phyloP scores from a whole-genome alignment of 2,113 vertebrate species.

The Poecilia latipinna region DNA sequence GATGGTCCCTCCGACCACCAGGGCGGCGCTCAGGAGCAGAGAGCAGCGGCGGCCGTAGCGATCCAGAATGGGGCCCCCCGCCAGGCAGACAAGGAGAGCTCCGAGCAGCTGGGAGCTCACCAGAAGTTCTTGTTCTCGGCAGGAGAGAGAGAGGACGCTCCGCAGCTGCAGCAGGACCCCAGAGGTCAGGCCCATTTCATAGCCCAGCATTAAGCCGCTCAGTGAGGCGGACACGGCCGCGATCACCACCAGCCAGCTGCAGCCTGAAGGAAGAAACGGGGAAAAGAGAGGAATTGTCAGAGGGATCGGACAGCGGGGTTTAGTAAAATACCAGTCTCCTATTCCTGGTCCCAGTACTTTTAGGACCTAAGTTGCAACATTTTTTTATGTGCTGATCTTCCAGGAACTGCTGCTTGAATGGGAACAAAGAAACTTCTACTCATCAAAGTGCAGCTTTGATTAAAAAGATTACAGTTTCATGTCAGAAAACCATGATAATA shows the following conservation, averaged over 20 bases:
- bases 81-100: slow-evolving; percentile 88
- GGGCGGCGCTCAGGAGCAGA: slow-evolving; percentile 85
- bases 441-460: no score
- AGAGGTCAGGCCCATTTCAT: slow-evolving; percentile 92
- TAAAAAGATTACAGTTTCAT: no score
- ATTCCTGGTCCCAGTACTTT: neutral
- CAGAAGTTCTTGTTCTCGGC: slow-evolving; percentile 89
- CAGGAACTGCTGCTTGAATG: no score
- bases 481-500: no score
- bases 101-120: slow-evolving; percentile 92
- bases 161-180: slow-evolving; percentile 92
- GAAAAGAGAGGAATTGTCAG: neutral
- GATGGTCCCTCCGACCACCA: slow-evolving; percentile 85
- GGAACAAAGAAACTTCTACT: no score
- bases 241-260: slow-evolving; percentile 83
- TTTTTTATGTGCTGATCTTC: neutral
- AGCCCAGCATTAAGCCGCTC: slow-evolving; percentile 94
- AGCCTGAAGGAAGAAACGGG: slow-evolving; percentile 74
- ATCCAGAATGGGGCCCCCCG: slow-evolving; percentile 89
- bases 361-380: neutral
- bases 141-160: slow-evolving; percentile 83
- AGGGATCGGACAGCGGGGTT: neutral
- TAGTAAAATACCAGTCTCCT: neutral
- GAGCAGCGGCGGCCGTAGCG: slow-evolving; percentile 87
- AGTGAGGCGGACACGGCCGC: slow-evolving; percentile 86